Evolutionary conservation across 2,797 vertebrate species (phyloP), one percentile per base, ranked within the genome.

Genomic region (Karalla daura): DNA sequence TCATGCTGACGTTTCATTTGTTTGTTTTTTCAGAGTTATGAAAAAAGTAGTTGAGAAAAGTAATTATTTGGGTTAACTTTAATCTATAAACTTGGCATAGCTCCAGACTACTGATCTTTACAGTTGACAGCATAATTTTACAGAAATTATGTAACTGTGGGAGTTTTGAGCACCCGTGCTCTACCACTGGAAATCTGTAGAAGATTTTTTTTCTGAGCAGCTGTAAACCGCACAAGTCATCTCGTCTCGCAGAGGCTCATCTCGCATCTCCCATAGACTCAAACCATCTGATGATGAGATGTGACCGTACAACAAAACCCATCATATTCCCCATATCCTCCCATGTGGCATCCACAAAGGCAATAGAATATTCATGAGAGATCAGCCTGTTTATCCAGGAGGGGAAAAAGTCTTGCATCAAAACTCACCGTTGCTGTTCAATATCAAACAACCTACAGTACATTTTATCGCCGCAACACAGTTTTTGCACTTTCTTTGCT

Each of bases 351-450:
- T 32, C 39, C 50, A 53, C 74, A 79, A 81, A 70, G 78, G 77
- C 73, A n/a, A 64, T 85, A 74, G 85, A 87, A 87, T 71, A 89
- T 88, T 82, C 69, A 90, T 86, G 73, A 83, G 72, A 54, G 60
- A 46, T 56, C 39, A 36, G 52, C 36, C 28, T 47, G 55, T 63
- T 84, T 77, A 85, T 90, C 78, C 66, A 59, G 32, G 5, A 51
- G 41, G 21, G 54, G 24, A 20, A 56, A 41, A 53, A 46, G 37
- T 68, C 55, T 37, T 24, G 60, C 43, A 46, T 59, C 47, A 61
- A 5, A 68, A 67, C 58, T 60, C 47, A 45, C 43, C 62, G 45
- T 37, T 49, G 1, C 23, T 54, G 30, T 69, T 74, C 70, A 15
- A 63, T 71, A 64, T 71, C 36, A 59, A 62, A 69, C 47, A 45